Conservation (phyloP, 2,888 invertebrate genomes). For the Ophonus ardosiacus region DNA sequence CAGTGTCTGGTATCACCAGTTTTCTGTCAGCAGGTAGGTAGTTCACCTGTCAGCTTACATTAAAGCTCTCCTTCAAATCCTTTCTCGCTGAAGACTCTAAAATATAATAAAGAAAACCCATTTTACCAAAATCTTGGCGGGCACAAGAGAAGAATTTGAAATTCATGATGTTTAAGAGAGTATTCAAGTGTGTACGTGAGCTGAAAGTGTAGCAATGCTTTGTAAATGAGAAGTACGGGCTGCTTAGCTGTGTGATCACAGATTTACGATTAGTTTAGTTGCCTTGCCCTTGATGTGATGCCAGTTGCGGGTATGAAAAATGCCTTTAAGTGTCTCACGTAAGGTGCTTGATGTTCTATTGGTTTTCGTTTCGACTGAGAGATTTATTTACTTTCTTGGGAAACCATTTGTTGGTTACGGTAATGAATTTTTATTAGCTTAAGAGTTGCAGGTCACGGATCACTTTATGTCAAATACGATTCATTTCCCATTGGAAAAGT, state of each 20-base stretch:
- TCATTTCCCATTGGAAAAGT: slow-evolving; percentile 16
- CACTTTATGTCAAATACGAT: slow-evolving; percentile 36
- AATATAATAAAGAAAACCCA: background rate
- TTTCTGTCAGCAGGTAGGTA: background rate
- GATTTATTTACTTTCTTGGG: slow-evolving; percentile 52
- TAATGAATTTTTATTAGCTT: slow-evolving; percentile 60
- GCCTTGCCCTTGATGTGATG: background rate
- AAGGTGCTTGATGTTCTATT: slow-evolving; percentile 44
- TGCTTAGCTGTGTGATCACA: slow-evolving; percentile 53
- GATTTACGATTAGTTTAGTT: slow-evolving; percentile 55
- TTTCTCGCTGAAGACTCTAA: background rate
- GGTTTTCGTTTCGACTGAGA: slow-evolving; percentile 47
- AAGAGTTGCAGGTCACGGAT: slow-evolving; percentile 53
- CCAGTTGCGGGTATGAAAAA: slow-evolving; percentile 48
- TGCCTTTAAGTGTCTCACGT: slow-evolving; percentile 52
- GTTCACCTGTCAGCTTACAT: slow-evolving; percentile 24
- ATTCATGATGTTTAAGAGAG: slow-evolving; percentile 48
- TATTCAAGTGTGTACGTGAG: slow-evolving; percentile 48
- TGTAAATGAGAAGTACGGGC: slow-evolving; percentile 8
- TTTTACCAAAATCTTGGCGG: background rate
- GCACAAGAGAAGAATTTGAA: slow-evolving; percentile 16
- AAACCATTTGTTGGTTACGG: slow-evolving; percentile 54
- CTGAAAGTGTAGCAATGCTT: slow-evolving; percentile 2
- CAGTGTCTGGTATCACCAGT: slow-evolving; percentile 4
- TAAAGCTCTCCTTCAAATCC: background rate